Evolutionary conservation across 2,888 invertebrate species (phyloP), one percentile per base, ranked within the genome.

Genomic region (Entomobrya proxima): DNA sequence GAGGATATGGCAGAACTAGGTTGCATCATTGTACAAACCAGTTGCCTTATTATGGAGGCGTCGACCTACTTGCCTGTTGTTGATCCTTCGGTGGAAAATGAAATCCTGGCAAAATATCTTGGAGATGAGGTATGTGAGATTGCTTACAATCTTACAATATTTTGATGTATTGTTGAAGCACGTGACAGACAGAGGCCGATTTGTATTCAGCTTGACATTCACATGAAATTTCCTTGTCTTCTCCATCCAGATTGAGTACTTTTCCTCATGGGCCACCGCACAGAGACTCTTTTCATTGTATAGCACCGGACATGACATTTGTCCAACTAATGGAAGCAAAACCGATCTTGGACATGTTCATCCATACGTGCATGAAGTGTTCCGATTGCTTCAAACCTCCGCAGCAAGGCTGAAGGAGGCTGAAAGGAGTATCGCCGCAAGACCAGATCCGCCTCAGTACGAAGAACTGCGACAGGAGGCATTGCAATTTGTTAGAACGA

Each of bases 11-110:
- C 76, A 27, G 74, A 74, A 15, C 30, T 89, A 24, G 90, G 89
- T 0, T 74, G 74, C 18, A 40, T 85, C 7, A 86, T 89, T 37
- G 83, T 90, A 0, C 61, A 87, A 27, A 40, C 83, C 11, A 90
- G 90, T 21, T 86, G 79, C 5, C 27, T 87, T 30, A 85, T 90
- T 50, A 78, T 90, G 74, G 85, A 83, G 37, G 69, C 91, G 2
- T 76, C 91, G 6, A 86, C 91, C 6, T 92, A 92, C 2, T 92
- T 95, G 13, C 95, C 95, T 21, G 92, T 94, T 0, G 95, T 98
- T 5, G 98, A 98, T 93, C 97, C 97, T 0, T 94, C 96, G 0
- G 94, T 95, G 84, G 97, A 97, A 92, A 94, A 95, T 88, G 93
- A 94, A 0, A 91, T 97, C 0, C 96, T 96, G 92, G 93, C 95